Base-by-base conservation (phyloP, 2,113 vertebrate genomes). In the Scalopus aquaticus region DNA sequence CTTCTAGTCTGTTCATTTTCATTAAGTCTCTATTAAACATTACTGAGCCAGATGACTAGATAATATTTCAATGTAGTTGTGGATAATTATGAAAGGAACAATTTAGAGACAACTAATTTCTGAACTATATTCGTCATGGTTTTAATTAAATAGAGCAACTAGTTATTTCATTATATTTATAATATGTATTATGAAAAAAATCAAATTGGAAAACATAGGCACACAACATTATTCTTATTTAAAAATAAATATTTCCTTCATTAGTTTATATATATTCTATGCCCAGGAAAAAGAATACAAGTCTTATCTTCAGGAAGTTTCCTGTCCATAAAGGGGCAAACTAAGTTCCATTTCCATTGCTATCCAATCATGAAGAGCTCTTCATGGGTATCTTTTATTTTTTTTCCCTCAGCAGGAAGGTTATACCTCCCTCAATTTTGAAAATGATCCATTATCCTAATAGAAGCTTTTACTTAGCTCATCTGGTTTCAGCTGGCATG, bases 221-320 rank as follows among this genome's bases (percentile, higher is more conserved):
- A 78, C 92, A 84, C 88, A 96, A 90, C 72, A 96, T 93, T 94
- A 90, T 91, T 90, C 86, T 95, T 94, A 94, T 93, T 97, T 94
- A 97, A 97, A 97, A 97, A 95, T 97, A 97, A 97, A 96, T 44
- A 93, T 94, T 97, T 97, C 70, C 76, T 97, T 91, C 87, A 85
- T 88, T 91, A 89, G 81, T 89, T 96, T 89, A 94, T 94, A 97
- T 93, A 97, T 95, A 42, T 95, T 80, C 91, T 97, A 54, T 93
- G 88, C 90, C 77, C 69, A 94, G 89, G 76, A 91, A 88, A 88
- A 69, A 97, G 94, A 86, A 96, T 49, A 88, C 3, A 77, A 79
- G 73, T 95, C 77, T 54, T 77, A 96, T 42, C 49, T 90, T 78
- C 56, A 85, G 74, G 62, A 84, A 73, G 77, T 91, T 95, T 92